phyloP scores from a whole-genome alignment of 2,888 invertebrate genomes.

The Dicranocentrus wangi region DNA sequence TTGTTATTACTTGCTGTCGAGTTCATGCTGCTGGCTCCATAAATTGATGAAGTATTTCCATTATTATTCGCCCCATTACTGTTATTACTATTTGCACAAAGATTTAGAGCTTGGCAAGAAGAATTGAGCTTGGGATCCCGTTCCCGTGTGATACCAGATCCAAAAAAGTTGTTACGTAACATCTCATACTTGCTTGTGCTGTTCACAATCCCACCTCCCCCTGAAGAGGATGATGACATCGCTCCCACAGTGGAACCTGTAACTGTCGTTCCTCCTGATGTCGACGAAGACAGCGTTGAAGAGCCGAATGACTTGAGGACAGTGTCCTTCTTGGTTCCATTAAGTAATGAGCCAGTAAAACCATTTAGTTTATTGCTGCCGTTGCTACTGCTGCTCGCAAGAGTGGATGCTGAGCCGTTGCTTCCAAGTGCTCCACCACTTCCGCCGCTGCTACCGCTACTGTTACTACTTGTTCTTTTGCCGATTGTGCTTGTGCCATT shows the following conservation, averaged over 20 bases:
- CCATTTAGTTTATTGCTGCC: conserved; percentile 48
- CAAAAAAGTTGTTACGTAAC: conserved; percentile 58
- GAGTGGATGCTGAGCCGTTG: conserved; percentile 24
- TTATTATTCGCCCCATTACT: conserved; percentile 14
- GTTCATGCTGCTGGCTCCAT: conserved; percentile 52
- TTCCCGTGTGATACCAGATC: conserved; percentile 54
- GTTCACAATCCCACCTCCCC: conserved; percentile 23
- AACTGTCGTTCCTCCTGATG: conserved; percentile 26
- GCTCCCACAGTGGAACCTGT: conserved; percentile 23
- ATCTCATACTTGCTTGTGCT: conserved; percentile 59
- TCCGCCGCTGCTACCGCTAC: conserved; percentile 34
- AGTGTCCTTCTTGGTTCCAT: conserved; percentile 51
- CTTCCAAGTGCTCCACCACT: conserved; percentile 16
- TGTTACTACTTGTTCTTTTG: conserved; percentile 47
- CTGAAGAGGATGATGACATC: conserved; percentile 23
- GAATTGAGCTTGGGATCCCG: conserved; percentile 66
- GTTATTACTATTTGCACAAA: conserved; percentile 59
- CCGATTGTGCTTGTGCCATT: conserved; percentile 48
- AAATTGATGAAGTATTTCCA: conserved; percentile 50
- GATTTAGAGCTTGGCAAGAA: conserved; percentile 68
- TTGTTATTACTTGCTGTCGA: conserved; percentile 43
- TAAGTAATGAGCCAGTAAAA: conserved; percentile 51
- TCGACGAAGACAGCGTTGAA: conserved; percentile 12
- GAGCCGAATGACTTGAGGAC: conserved; percentile 54
- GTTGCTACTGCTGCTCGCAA: conserved; percentile 32